Base-by-base conservation (phyloP, 2,888 invertebrate species). In the Platycheirus albimanus region DNA sequence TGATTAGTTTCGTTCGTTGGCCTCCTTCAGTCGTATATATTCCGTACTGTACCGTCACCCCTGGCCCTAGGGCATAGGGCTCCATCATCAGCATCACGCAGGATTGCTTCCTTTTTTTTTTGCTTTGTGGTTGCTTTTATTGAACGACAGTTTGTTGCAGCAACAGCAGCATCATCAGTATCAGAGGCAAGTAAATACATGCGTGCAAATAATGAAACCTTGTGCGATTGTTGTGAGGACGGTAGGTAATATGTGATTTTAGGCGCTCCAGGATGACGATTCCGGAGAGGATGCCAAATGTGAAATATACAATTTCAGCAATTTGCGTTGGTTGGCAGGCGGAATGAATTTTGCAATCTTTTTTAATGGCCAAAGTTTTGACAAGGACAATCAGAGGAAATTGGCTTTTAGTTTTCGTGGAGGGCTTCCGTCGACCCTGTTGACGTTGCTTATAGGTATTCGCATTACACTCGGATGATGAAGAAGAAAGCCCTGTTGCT, bases 371-470 rank as follows among this genome's bases (percentile, higher is more conserved):
- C 47, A 79, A 84, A 84, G 84, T 84, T 84, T 84, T 84, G 84
- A 84, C 84, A 79, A 84, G 84, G 84, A 84, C 83, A 83, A 83
- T 83, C 83, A 83, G 78, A 83, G 83, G 78, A 83, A 83, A 83
- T 83, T 83, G 83, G 83, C 83, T 83, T 78, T 83, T 83, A 78
- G 83, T 78, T 78, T 78, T 74, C 69, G 67, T 67, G 78, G 69
- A 78, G 78, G 77, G 83, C 83, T 83, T 83, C 83, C 64, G 83
- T 83, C 83, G 78, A 74, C 83, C 83, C 78, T 74, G 83, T 72
- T 78, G 83, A 72, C 72, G 83, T 72, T 54, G 67, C 10, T 28
- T 28, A 0, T 10, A 15, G n/a, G 1, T 13, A 3, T 54, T 3
- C 7, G 19, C 10, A n/a, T 51, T n/a, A n/a, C n/a, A n/a, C n/a